phyloP scores from a whole-genome alignment of 2,797 vertebrate species.

The Squalus acanthias region DNA sequence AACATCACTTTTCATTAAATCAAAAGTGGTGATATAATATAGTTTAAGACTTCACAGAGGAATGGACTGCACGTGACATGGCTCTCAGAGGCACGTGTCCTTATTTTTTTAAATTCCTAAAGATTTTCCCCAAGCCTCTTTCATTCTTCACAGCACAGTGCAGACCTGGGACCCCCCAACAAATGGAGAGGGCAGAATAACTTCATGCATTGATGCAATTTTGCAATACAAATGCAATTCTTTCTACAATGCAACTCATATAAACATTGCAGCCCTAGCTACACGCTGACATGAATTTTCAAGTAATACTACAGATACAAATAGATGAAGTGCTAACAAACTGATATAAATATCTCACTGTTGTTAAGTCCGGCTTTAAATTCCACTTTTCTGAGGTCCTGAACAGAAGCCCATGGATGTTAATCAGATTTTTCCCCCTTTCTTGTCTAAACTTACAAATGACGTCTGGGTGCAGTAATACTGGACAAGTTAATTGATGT shows the following conservation, averaged over 20 bases:
- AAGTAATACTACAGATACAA: not conserved
- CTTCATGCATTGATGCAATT: not conserved
- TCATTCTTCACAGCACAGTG: not conserved
- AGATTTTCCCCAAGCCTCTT: not conserved
- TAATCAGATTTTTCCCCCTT: constrained; percentile 16
- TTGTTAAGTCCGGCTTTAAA: constrained; percentile 12
- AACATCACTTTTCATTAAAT: not conserved
- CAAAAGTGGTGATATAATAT: not conserved
- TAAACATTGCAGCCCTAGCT: not conserved
- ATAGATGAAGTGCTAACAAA: not conserved
- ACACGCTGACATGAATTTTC: not conserved
- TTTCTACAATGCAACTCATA: not conserved
- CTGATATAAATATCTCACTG: constrained; percentile 15
- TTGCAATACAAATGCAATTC: not conserved
- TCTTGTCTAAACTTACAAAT: constrained; percentile 35
- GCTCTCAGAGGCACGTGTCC: not conserved
- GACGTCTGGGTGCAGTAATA: constrained; percentile 28
- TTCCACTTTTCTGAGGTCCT: not conserved
- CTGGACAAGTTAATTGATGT: constrained; percentile 36
- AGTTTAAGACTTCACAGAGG: not conserved
- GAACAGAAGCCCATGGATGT: not conserved
- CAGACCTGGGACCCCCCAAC: not conserved
- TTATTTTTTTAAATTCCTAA: not conserved
- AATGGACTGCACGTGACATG: not conserved
- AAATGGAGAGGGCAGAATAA: not conserved